Evolutionary conservation across 2,888 invertebrate species (phyloP), one percentile per base, ranked within the genome.

Genomic region (Lysandra bellargus): DNA sequence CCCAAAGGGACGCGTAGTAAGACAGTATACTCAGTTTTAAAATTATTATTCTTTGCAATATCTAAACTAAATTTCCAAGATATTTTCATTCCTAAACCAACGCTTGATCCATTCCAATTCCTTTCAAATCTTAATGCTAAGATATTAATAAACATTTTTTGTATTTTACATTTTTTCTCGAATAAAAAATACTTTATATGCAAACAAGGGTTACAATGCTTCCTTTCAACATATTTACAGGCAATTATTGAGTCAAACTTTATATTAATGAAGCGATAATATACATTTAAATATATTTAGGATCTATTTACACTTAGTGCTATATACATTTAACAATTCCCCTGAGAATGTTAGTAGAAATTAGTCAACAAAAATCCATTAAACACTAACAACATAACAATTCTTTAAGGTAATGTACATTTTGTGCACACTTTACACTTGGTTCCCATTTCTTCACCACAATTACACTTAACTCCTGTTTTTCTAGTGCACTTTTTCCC

Each of bases 51-150:
- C 69, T 37, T 69, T 69, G 33, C 44, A 74, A 23, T n/a, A 6
- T 23, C 23, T 23, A 14, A 37, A 44, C 74, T 44, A 23, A n/a
- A 44, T 74, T n/a, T 73, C 12, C 44, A 40, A 40, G 44, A 44
- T 74, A 44, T 44, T 23, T 17, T 44, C 74, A 9, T 74, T 23
- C n/a, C 44, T 74, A 9, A 23, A 23, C n/a, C 44, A 73, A 73
- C 73, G 1, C 9, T 14, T n/a, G 40, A 73, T 44, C 17, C 40
- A 44, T 40, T 53, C 89, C 89, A 92, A 91, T 91, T 91, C 89
- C 90, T 89, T 92, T 89, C 85, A 88, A 82, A 87, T 85, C 83
- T 85, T 86, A 83, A 82, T 81, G 80, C 82, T 85, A 82, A 80
- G 53, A 76, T 53, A 76, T 33, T 76, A 76, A 76, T 53, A 76